These are phyloP conservation scores for Carpatolechia fugitivella DNA, from an alignment of 2,888 invertebrate genomes.

Conservation along the genomic window DNA sequence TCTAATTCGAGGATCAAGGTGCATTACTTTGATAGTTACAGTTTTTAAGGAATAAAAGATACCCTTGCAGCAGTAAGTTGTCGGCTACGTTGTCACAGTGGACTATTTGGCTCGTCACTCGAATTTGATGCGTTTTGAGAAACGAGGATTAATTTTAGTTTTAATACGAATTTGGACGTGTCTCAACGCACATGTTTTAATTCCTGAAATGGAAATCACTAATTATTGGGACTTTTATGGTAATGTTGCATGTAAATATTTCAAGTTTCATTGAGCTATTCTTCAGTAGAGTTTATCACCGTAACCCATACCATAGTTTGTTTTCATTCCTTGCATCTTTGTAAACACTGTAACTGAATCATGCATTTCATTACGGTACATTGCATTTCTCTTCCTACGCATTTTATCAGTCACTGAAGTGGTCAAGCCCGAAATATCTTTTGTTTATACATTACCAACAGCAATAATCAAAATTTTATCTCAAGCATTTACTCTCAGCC, in stretches of 20 bases:
- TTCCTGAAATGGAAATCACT: conserved; percentile 40
- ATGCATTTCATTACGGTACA: background rate
- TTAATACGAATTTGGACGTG: conserved; percentile 56
- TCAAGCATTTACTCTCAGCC: background rate
- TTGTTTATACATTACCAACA: background rate
- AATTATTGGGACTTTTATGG: conserved; percentile 45
- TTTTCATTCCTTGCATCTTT: background rate
- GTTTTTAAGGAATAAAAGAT: conserved; percentile 20
- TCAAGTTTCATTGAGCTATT: background rate
- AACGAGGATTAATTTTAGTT: conserved; percentile 66
- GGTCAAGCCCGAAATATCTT: background rate
- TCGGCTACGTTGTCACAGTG: conserved; percentile 60
- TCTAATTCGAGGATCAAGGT: background rate
- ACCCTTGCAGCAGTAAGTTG: conserved; percentile 55
- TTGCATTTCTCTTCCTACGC: background rate
- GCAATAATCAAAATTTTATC: conserved; percentile 10
- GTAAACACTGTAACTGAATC: background rate
- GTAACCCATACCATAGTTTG: background rate
- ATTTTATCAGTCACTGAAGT: background rate
- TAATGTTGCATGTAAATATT: conserved; percentile 8
- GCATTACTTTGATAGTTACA: background rate
- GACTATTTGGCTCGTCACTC: conserved; percentile 69
- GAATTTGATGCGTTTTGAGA: conserved; percentile 68
- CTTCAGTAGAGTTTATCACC: background rate
- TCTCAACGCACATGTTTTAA: conserved; percentile 38